Conservation (phyloP, 2,888 invertebrate species). For the Hydrotaea diabolus region DNA sequence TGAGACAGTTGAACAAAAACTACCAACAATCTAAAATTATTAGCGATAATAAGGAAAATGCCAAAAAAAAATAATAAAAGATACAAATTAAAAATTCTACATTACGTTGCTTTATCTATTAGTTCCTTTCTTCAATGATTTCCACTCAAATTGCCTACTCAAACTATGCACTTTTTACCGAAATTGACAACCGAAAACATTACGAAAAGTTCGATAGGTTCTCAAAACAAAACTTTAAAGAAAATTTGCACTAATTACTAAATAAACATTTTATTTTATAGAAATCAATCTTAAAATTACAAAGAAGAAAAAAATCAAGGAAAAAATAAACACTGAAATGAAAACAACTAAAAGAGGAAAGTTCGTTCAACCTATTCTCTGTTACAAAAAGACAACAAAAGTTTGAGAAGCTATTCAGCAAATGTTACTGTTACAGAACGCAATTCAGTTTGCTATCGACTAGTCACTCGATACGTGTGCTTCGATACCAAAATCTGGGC, state of each 20-base stretch:
- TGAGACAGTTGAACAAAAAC: slow-evolving; percentile 57
- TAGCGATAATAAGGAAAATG: slow-evolving; percentile 47
- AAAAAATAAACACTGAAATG: slow-evolving; percentile 28
- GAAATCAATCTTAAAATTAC: slow-evolving; percentile 11
- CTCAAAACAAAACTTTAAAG: slow-evolving; percentile 42
- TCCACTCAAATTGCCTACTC: slow-evolving; percentile 44
- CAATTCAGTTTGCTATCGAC: background rate
- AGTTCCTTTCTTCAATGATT: slow-evolving; percentile 21
- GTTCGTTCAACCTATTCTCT: slow-evolving; percentile 13
- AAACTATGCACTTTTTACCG: slow-evolving; percentile 54
- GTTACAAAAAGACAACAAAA: slow-evolving; percentile 8
- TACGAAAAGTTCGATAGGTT: slow-evolving; percentile 29
- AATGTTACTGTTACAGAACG: background rate
- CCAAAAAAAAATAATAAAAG: slow-evolving; percentile 33
- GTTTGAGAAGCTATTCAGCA: background rate
- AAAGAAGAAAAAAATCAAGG: too few relatives aligned
- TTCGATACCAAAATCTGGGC: too few relatives aligned
- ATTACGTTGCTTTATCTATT: slow-evolving; percentile 44
- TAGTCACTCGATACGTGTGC: background rate
- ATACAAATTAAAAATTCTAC: slow-evolving; percentile 30
- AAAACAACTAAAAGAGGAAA: background rate
- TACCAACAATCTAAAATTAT: slow-evolving; percentile 48
- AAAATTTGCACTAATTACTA: slow-evolving; percentile 21
- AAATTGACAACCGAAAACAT: background rate
- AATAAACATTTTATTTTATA: slow-evolving; percentile 41